Percentiles rank a stretch among this genome's conserved stretches.
Conservation (phyloP, 2,113 vertebrate genomes). For the Galemys pyrenaicus region DNA sequence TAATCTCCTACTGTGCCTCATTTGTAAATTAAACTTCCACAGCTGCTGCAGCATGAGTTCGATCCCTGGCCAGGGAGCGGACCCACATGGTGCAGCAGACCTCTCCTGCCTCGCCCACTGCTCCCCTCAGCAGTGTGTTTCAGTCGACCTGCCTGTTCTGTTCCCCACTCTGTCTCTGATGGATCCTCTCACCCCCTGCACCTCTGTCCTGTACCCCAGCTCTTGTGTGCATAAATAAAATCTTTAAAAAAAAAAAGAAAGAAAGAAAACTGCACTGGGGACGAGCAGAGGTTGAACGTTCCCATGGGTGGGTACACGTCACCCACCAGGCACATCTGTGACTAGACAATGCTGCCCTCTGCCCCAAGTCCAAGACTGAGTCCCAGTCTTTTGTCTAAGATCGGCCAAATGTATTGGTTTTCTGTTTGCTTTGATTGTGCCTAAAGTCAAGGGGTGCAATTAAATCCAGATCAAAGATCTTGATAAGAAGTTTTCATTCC, state of each 20-base stretch:
- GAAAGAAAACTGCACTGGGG: not conserved
- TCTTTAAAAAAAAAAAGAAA: too few relatives aligned
- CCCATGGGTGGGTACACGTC: slow-evolving; percentile 15
- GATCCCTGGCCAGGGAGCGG: too few relatives aligned
- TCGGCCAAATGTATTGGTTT: not conserved
- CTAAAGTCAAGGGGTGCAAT: not conserved
- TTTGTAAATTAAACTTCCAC: not conserved
- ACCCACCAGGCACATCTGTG: not conserved
- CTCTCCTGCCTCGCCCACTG: too few relatives aligned
- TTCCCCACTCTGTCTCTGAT: too few relatives aligned
- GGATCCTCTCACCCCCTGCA: too few relatives aligned
- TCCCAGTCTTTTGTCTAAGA: not conserved
- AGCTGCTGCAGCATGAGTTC: too few relatives aligned
- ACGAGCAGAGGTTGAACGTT: slow-evolving; percentile 13
- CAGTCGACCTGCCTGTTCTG: too few relatives aligned
- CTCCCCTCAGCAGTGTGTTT: too few relatives aligned
- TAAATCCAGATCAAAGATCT: not conserved
- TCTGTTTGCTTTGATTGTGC: not conserved
- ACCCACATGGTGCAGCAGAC: too few relatives aligned
- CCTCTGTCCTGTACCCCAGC: too few relatives aligned
- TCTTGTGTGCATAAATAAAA: too few relatives aligned
- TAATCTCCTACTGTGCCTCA: not conserved
- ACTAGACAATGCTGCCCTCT: not conserved
- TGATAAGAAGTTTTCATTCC: not conserved
- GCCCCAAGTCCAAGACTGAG: not conserved